phyloP scores from a whole-genome alignment of 2,113 vertebrate genomes.

The Ciconia boyciana region DNA sequence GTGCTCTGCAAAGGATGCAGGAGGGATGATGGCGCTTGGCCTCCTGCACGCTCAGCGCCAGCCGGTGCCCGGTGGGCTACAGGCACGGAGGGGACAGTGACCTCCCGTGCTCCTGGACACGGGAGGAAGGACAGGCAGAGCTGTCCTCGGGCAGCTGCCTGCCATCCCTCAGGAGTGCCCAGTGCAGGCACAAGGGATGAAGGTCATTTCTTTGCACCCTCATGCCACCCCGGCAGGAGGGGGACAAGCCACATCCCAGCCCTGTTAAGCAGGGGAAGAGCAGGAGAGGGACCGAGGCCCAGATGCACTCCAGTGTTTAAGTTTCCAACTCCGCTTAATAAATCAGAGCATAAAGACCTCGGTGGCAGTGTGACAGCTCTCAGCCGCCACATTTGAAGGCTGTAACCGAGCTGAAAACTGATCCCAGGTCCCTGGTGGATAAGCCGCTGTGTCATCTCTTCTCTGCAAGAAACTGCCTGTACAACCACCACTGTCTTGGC shows the following conservation, averaged over 20 bases:
- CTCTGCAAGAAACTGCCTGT: slow-evolving; percentile 51
- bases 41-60: neutral
- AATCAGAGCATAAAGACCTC: slow-evolving; percentile 62
- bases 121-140: neutral
- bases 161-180: neutral
- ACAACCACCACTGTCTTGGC: slow-evolving; percentile 31
- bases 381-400: slow-evolving; percentile 49
- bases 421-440: slow-evolving; percentile 46
- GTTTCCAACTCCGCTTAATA: slow-evolving; percentile 39
- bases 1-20: neutral
- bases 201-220: neutral
- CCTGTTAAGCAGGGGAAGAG: neutral
- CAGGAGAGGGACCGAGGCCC: neutral
- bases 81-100: neutral
- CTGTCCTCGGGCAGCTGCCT: neutral
- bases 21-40: neutral
- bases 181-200: neutral
- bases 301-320: neutral
- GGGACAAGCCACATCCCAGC: neutral
- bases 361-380: slow-evolving; percentile 57
- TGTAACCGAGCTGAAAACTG: slow-evolving; percentile 42
- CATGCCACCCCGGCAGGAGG: neutral
- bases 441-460: slow-evolving; percentile 56
- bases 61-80: neutral
- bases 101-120: rapidly evolving